phyloP scores from a whole-genome alignment of 2,113 vertebrate species.

The Dendropsophus ebraccatus region DNA sequence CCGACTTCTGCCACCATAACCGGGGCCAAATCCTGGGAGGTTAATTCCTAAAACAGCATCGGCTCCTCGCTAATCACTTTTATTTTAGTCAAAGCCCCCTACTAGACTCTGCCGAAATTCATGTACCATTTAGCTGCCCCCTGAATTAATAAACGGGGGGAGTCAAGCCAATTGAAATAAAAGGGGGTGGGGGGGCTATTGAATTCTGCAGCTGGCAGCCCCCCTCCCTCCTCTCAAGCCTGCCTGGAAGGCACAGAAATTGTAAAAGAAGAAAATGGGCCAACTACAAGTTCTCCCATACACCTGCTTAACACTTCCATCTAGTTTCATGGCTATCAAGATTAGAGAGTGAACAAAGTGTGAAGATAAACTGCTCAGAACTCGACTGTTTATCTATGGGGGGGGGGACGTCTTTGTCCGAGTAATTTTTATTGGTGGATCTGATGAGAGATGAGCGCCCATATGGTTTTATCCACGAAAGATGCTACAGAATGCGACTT shows the following conservation, averaged over 20 bases:
- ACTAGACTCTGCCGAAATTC: conserved; percentile 48
- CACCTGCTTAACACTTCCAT: conserved; percentile 67
- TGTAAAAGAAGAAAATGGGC: conserved; percentile 56
- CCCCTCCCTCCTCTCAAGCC: conserved; percentile 42
- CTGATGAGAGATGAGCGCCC: conserved; percentile 81
- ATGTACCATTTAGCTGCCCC: conserved; percentile 55
- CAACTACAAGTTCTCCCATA: conserved; percentile 50
- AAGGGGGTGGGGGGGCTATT: conserved; percentile 55
- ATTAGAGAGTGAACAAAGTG: conserved; percentile 85
- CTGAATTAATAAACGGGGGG: conserved; percentile 53
- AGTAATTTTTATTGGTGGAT: conserved; percentile 87
- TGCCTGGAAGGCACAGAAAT: conserved; percentile 55
- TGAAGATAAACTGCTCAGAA: conserved; percentile 84
- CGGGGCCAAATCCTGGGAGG: conserved; percentile 47
- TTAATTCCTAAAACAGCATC: conserved; percentile 50
- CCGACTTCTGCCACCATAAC: conserved; percentile 47
- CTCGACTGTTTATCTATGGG: conserved; percentile 75
- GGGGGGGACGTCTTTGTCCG: conserved; percentile 72
- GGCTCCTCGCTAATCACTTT: conserved; percentile 54
- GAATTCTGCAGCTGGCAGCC: conserved; percentile 58
- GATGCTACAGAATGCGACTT: conserved; percentile 50
- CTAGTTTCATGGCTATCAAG: conserved; percentile 86
- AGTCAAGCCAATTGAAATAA: conserved; percentile 54
- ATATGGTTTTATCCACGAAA: conserved; percentile 37
- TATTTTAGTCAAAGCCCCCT: conserved; percentile 51